phyloP scores from a whole-genome alignment of 1,140 invertebrate genomes.

The Popillia japonica region DNA sequence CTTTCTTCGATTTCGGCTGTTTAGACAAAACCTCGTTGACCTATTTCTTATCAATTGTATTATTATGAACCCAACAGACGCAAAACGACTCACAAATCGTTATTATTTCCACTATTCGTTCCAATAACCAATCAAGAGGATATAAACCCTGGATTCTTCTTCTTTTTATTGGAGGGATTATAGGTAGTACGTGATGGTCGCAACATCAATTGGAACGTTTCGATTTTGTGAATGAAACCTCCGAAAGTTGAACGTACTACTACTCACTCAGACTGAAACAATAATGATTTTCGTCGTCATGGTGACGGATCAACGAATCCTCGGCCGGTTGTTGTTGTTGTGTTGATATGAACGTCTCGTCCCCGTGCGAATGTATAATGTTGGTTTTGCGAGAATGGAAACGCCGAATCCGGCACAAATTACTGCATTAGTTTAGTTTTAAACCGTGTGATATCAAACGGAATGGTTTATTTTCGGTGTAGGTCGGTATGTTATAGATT shows the following conservation, averaged over 20 bases:
- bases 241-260: conserved; percentile 22
- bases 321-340: background rate
- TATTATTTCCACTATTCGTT: background rate
- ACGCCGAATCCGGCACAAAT: background rate
- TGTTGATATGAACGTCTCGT: background rate
- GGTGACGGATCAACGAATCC: background rate
- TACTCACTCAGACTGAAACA: background rate
- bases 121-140: background rate
- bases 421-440: conserved; percentile 24
- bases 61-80: no score
- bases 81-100: background rate
- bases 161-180: background rate
- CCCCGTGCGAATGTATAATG: background rate
- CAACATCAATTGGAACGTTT: conserved; percentile 1
- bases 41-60: no score
- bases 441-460: background rate
- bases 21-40: no score
- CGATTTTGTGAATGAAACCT: conserved; percentile 28
- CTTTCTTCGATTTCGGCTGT: no score
- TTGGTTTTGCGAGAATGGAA: background rate
- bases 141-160: background rate
- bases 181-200: background rate
- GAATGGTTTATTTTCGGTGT: conserved; percentile 7
- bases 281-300: conserved; percentile 15
- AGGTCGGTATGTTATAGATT: conserved; percentile 23